These are phyloP conservation scores for Leucoma salicis DNA, from an alignment of 2,888 invertebrate genomes.

Conservation along the genomic window DNA sequence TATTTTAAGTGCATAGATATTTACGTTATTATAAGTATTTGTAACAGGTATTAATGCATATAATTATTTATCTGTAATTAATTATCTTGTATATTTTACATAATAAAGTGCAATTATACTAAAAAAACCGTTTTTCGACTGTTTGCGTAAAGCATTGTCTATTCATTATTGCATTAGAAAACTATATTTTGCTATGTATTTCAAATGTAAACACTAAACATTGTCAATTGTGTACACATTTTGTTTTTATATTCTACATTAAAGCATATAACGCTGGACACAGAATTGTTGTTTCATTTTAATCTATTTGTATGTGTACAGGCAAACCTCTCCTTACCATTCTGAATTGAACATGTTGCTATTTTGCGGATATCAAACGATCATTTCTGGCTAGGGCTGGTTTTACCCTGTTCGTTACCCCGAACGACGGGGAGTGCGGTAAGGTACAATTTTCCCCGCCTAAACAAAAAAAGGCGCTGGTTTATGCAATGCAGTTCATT, in stretches of 20 bases:
- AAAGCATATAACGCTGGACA: slow-evolving; percentile 23
- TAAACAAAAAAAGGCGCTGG: no score
- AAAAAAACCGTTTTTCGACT: slow-evolving; percentile 13
- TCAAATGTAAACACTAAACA: not conserved
- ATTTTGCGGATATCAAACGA: no score
- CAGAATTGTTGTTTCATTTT: slow-evolving; percentile 14
- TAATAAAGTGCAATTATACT: slow-evolving; percentile 4
- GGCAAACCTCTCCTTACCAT: no score
- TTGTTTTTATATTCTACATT: slow-evolving; percentile 9
- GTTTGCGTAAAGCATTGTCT: slow-evolving; percentile 17
- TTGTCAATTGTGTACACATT: no score
- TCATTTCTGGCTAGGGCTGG: no score
- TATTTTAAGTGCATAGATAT: not conserved
- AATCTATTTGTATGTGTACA: no score
- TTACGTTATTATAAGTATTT: not conserved
- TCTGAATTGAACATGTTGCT: no score
- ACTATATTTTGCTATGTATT: not conserved
- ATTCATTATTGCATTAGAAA: slow-evolving; percentile 10
- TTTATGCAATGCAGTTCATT: no score
- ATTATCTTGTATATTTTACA: slow-evolving; percentile 6
- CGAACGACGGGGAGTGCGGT: no score
- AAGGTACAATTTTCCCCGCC: no score
- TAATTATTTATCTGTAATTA: not conserved
- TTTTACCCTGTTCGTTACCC: no score
- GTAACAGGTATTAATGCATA: not conserved